These are phyloP conservation scores for Epirrhoe tristata DNA, from an alignment of 2,888 invertebrate species.

Conservation along the genomic window DNA sequence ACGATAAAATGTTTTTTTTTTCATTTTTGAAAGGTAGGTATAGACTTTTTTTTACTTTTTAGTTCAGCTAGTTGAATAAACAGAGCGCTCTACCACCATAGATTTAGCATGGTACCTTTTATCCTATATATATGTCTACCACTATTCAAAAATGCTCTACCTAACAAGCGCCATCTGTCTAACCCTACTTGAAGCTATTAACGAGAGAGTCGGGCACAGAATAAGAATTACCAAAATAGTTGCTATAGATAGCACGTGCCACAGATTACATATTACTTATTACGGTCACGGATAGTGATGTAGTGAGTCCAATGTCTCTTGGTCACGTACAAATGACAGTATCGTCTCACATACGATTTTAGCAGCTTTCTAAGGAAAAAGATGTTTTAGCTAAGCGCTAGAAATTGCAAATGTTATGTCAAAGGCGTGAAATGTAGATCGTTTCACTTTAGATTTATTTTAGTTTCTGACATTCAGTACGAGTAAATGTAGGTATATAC, in stretches of 20 bases:
- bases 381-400: slow-evolving; percentile 18
- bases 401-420: slow-evolving; percentile 28
- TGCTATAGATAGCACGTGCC: slow-evolving; percentile 10
- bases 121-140: too few relatives aligned
- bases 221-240: slow-evolving; percentile 15
- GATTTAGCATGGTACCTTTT: too few relatives aligned
- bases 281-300: slow-evolving; percentile 6
- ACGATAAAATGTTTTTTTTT: too few relatives aligned
- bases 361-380: slow-evolving; percentile 37
- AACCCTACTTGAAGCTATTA: slow-evolving; percentile 13
- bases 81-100: too few relatives aligned
- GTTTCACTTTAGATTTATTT: slow-evolving; percentile 1
- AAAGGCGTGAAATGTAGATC: slow-evolving; percentile 6
- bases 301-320: slow-evolving; percentile 12
- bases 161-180: slow-evolving; percentile 26
- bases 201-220: slow-evolving; percentile 21
- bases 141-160: too few relatives aligned
- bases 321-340: slow-evolving; percentile 24
- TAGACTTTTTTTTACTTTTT: not conserved
- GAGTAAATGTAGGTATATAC: too few relatives aligned
- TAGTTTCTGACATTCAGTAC: not conserved
- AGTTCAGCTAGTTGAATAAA: too few relatives aligned
- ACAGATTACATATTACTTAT: slow-evolving; percentile 11
- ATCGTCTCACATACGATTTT: slow-evolving; percentile 23
- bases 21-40: not conserved